A percentile compares a stretch with the other conserved stretches of the same genome.
Conservation (phyloP, 2,113 vertebrate genomes). For the Rattus rattus region DNA sequence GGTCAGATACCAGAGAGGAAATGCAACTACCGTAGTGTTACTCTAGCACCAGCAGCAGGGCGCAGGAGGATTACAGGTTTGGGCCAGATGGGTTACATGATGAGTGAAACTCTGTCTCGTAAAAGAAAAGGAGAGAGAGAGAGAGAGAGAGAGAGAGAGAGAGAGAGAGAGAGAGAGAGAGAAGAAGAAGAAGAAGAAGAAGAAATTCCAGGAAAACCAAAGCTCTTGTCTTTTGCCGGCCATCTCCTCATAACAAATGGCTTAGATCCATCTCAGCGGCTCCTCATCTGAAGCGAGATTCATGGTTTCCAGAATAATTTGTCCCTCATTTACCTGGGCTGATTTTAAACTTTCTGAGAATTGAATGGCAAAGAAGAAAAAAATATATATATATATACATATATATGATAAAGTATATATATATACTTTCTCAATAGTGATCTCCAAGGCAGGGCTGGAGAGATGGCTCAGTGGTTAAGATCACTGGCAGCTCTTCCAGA, state of each 20-base stretch:
- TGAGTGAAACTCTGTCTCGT: not conserved
- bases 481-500: not conserved
- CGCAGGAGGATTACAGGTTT: not conserved
- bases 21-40: not conserved
- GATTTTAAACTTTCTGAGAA: conserved; percentile 13
- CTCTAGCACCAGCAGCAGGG: too few species aligned
- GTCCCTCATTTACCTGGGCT: not conserved
- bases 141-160: not conserved
- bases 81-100: not conserved
- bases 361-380: conserved; percentile 41
- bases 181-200: too few species aligned
- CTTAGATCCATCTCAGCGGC: not conserved
- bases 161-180: too few species aligned
- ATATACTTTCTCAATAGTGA: conserved; percentile 19
- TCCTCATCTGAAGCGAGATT: not conserved
- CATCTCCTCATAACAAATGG: not conserved
- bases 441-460: not conserved
- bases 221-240: not conserved
- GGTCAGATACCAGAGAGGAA: not conserved
- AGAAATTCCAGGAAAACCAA: not conserved
- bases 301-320: not conserved
- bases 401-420: not conserved
- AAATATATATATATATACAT: not conserved
- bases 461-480: not conserved
- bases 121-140: not conserved